Conservation (phyloP, 2,888 invertebrate genomes). For the Rhopalosiphum nymphaeae region DNA sequence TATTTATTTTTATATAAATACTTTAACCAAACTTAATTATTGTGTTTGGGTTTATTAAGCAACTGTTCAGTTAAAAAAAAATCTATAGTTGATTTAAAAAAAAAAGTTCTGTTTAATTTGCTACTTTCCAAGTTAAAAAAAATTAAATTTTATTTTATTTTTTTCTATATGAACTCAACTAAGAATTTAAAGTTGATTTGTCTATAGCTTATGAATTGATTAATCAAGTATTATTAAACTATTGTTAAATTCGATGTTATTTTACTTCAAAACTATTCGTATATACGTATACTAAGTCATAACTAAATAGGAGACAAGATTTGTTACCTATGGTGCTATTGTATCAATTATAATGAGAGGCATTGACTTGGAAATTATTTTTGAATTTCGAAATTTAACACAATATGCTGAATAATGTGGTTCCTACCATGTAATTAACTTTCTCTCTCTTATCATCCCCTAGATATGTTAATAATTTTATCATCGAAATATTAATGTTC, state of each 20-base stretch:
- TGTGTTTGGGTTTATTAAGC: not conserved
- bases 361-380: slow-evolving; percentile 8
- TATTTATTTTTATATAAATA: not conserved
- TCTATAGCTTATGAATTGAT: not conserved
- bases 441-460: not conserved
- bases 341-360: not conserved
- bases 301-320: not conserved
- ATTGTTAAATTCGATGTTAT: not conserved
- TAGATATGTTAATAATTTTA: not conserved
- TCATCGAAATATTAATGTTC: not conserved
- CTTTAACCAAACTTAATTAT: not conserved
- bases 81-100: not conserved
- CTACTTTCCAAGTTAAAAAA: not conserved
- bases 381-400: slow-evolving; percentile 4
- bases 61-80: not conserved
- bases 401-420: slow-evolving; percentile 11
- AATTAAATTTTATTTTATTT: not conserved
- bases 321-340: not conserved
- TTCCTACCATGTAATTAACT: not conserved
- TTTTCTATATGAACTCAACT: not conserved
- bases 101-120: not conserved
- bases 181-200: not conserved
- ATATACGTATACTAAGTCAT: not conserved
- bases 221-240: not conserved
- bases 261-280: not conserved